Conservation (phyloP, 1,140 invertebrate genomes). For the Centruroides vittatus region DNA sequence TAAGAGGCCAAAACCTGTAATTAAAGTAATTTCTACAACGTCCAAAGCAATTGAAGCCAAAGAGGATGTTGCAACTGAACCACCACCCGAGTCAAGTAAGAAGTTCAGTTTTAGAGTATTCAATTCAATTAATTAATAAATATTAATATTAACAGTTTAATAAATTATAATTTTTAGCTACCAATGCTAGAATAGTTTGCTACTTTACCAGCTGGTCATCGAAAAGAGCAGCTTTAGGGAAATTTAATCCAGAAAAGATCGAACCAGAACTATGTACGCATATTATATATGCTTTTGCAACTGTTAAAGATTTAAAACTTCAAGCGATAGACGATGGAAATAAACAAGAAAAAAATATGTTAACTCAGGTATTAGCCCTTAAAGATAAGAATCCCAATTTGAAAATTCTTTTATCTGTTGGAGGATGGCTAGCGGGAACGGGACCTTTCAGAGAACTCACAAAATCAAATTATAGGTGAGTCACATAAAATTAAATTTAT, state of each 20-base stretch:
- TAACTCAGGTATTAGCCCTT: slow-evolving; percentile 62
- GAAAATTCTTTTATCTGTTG: slow-evolving; percentile 79
- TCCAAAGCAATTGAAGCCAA: background rate
- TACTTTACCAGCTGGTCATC: slow-evolving; percentile 90
- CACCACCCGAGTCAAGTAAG: background rate
- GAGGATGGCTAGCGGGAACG: slow-evolving; percentile 87
- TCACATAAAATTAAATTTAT: background rate
- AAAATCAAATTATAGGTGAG: slow-evolving; percentile 42
- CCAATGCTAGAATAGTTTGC: slow-evolving; percentile 51
- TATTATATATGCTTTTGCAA: slow-evolving; percentile 83
- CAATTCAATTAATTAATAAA: background rate
- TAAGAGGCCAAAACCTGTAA: background rate
- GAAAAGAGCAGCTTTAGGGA: slow-evolving; percentile 67
- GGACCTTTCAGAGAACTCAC: slow-evolving; percentile 71
- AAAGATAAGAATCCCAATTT: slow-evolving; percentile 79
- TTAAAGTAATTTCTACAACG: too few species aligned
- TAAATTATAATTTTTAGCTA: background rate
- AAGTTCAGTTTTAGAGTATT: background rate
- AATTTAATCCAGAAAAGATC: slow-evolving; percentile 74
- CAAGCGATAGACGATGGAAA: slow-evolving; percentile 54
- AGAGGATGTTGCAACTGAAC: background rate
- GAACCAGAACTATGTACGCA: slow-evolving; percentile 77
- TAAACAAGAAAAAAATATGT: slow-evolving; percentile 52
- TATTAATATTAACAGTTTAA: background rate
- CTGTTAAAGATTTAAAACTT: slow-evolving; percentile 54